These are phyloP conservation scores for Rhodeus uyekii DNA, from an alignment of 2,797 vertebrate species.

Conservation along the genomic window DNA sequence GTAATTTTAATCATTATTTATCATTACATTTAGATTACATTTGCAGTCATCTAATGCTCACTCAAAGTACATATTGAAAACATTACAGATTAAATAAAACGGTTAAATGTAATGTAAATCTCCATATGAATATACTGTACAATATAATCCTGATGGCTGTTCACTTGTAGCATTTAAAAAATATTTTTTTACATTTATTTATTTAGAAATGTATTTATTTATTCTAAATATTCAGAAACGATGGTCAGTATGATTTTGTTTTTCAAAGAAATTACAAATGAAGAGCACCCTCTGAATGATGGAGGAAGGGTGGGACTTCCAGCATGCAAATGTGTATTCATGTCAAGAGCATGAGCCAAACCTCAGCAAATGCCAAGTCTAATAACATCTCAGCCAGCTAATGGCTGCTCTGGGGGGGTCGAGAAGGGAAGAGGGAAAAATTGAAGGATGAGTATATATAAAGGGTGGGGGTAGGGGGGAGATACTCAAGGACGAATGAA, in stretches of 20 bases:
- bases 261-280: not conserved
- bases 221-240: not conserved
- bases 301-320: constrained; percentile 17
- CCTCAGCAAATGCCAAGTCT: constrained; percentile 48
- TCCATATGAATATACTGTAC: not conserved
- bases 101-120: not conserved
- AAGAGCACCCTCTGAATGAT: constrained; percentile 30
- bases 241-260: not conserved
- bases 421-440: not conserved
- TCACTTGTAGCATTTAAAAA: not conserved
- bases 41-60: not conserved
- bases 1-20: not conserved
- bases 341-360: constrained; percentile 46
- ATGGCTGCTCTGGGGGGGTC: constrained; percentile 22
- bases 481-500: constrained; percentile 29
- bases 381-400: constrained; percentile 52
- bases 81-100: not conserved
- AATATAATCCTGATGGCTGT: not conserved
- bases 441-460: not conserved
- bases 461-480: not conserved
- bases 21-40: not conserved
- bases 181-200: not conserved
- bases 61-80: not conserved
- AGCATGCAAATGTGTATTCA: constrained; percentile 47
- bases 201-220: not conserved